These are phyloP conservation scores for Parthenolecanium corni DNA, from an alignment of 2,888 invertebrate genomes.

Conservation along the genomic window DNA sequence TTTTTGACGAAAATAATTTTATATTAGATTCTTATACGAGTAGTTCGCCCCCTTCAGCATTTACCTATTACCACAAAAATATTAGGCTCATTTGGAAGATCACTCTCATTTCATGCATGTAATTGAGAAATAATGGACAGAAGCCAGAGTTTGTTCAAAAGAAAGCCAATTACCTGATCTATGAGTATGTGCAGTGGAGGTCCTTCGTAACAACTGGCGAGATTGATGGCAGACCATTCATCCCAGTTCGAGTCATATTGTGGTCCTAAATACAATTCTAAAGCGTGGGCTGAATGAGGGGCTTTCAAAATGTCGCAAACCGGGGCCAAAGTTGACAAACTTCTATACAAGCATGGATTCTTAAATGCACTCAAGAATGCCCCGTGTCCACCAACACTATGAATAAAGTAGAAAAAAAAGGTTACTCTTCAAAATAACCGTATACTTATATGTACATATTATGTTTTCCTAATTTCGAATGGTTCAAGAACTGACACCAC, in stretches of 20 bases:
- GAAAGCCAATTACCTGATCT: constrained; percentile 68
- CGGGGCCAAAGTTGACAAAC: constrained; percentile 90
- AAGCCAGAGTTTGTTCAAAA: too few species aligned
- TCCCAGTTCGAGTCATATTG: constrained; percentile 48
- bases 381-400: constrained; percentile 97
- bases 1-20: too few species aligned
- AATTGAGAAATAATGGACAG: too few species aligned
- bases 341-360: constrained; percentile 75
- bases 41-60: too few species aligned
- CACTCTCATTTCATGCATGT: too few species aligned
- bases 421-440: background rate
- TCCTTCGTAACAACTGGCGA: constrained; percentile 71
- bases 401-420: constrained; percentile 11
- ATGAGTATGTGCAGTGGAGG: constrained; percentile 71
- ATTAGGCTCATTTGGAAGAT: too few species aligned
- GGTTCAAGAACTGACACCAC: too few species aligned
- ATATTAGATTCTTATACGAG: too few species aligned
- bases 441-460: too few species aligned
- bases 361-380: constrained; percentile 82
- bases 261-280: constrained; percentile 60
- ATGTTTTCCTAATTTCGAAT: too few species aligned
- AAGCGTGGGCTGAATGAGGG: constrained; percentile 80
- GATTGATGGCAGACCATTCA: constrained; percentile 77
- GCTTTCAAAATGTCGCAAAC: constrained; percentile 77
- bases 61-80: too few species aligned